These are phyloP conservation scores for Setipinna tenuifilis DNA, from an alignment of 2,797 vertebrate species.

Conservation along the genomic window DNA sequence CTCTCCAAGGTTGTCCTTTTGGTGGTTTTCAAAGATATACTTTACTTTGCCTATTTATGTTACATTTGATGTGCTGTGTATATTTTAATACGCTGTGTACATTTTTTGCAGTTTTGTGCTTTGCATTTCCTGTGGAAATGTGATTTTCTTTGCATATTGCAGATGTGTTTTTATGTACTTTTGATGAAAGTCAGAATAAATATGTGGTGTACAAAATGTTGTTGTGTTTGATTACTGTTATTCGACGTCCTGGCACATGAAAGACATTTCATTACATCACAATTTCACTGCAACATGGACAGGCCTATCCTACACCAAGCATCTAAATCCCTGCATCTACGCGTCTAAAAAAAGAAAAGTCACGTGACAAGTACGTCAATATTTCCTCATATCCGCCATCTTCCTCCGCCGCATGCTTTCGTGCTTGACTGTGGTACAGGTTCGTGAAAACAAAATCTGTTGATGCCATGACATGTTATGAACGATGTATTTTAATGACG, in stretches of 20 bases:
- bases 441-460: constrained; percentile 48
- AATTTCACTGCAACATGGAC: constrained; percentile 4
- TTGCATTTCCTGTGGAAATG: constrained; percentile 9
- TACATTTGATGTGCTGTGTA: not conserved
- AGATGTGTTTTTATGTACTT: not conserved
- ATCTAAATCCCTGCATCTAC: not conserved
- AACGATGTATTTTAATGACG: not conserved
- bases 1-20: no score
- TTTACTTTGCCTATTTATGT: not conserved
- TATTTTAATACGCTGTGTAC: not conserved
- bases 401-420: constrained; percentile 69
- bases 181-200: not conserved
- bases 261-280: constrained; percentile 5
- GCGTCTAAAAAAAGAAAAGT: constrained; percentile 37
- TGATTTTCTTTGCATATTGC: not conserved
- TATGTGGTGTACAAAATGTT: not conserved
- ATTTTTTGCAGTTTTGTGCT: not conserved
- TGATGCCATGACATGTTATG: not conserved
- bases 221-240: not conserved
- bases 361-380: constrained; percentile 64
- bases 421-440: constrained; percentile 64
- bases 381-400: constrained; percentile 65
- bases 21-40: no score
- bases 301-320: not conserved
- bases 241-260: not conserved